A percentile compares a stretch with the other conserved stretches of the same genome.
Evolutionary conservation across 2,113 vertebrate species (phyloP).

Genomic region (Pedionomus torquatus): DNA sequence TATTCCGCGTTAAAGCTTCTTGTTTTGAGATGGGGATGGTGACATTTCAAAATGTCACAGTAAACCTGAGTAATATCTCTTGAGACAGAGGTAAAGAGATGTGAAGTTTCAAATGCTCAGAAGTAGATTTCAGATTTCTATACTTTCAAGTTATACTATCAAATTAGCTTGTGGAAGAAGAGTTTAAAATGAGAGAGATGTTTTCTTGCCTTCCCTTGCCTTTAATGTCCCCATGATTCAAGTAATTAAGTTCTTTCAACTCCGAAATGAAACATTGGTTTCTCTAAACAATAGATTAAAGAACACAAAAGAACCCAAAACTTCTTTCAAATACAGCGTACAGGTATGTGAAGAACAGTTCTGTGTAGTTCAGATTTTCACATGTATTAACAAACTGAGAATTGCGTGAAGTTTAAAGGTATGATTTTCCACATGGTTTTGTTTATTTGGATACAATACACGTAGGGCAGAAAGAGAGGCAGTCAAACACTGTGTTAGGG

Average conservation of each 20-base stretch:
- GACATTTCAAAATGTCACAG: conserved; percentile 58
- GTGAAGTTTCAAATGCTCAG: conserved; percentile 24
- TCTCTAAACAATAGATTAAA: not conserved
- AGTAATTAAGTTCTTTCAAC: not conserved
- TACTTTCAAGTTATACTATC: not conserved
- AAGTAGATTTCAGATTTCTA: conserved; percentile 27
- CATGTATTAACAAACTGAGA: not conserved
- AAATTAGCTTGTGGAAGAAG: not conserved
- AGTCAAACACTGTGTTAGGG: not conserved
- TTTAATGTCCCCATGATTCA: not conserved
- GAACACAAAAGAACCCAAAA: not conserved
- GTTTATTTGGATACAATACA: not conserved
- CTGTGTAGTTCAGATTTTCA: not conserved
- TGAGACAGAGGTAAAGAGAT: not conserved
- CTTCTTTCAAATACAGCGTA: not conserved
- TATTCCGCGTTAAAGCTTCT: not conserved
- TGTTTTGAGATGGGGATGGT: not conserved
- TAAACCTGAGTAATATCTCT: conserved; percentile 39
- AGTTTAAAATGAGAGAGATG: not conserved
- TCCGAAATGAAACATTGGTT: not conserved
- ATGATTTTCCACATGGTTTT: not conserved
- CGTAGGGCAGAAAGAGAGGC: not conserved
- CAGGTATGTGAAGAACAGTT: not conserved
- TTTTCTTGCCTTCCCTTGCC: not conserved
- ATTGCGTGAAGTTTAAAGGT: not conserved